These are phyloP conservation scores for Urocolius indicus DNA, from an alignment of 2,113 vertebrate genomes.

Conservation along the genomic window DNA sequence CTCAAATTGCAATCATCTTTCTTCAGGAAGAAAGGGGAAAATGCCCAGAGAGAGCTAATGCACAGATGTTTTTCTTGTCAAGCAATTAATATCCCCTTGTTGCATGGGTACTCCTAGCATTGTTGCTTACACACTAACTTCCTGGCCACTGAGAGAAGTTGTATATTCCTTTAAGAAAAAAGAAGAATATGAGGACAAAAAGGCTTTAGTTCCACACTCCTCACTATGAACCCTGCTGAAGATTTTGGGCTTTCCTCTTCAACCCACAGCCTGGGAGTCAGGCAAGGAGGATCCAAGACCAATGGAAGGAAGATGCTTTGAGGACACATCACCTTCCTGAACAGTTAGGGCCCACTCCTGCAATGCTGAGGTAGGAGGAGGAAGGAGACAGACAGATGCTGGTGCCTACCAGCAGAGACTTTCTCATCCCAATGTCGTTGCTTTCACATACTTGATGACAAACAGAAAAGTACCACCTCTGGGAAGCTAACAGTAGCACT, in stretches of 20 bases:
- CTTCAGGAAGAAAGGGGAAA: neutral
- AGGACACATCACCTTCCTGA: rapidly evolving
- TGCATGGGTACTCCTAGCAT: neutral
- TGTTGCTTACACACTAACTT: neutral
- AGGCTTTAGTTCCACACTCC: neutral
- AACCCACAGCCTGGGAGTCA: neutral
- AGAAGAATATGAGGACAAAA: neutral
- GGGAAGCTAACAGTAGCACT: neutral
- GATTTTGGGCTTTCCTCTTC: neutral
- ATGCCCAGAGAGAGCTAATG: neutral
- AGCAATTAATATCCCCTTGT: neutral
- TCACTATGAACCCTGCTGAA: neutral
- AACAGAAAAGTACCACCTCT: neutral
- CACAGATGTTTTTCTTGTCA: neutral
- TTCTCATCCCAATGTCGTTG: neutral
- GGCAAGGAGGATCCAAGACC: neutral
- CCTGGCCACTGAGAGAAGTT: neutral
- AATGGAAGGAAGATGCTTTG: neutral
- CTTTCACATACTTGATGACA: neutral
- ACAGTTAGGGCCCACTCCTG: neutral
- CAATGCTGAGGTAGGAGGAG: neutral
- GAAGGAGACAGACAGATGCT: neutral
- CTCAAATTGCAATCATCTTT: neutral
- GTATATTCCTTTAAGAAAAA: neutral
- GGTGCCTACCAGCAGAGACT: rapidly evolving